Evolutionary conservation across 1,140 invertebrate genomes (phyloP).

Genomic region (Drosophila ironensis): DNA sequence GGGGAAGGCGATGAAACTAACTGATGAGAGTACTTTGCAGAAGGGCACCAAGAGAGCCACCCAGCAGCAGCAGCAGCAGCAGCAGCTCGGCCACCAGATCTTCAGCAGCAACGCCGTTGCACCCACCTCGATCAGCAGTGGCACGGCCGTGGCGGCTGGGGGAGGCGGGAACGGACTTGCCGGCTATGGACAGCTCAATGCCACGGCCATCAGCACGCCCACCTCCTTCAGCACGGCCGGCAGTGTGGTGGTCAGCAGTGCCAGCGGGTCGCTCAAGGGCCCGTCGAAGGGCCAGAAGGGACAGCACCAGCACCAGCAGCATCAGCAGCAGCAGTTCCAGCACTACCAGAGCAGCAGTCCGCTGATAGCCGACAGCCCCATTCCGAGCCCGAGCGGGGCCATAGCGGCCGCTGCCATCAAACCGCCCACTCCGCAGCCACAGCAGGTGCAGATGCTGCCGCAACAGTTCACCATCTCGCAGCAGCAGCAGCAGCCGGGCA

Average conservation of each 20-base stretch:
- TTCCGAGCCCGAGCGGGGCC: slow-evolving; percentile 70
- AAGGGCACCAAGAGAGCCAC: slow-evolving; percentile 74
- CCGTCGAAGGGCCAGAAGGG: slow-evolving; percentile 75
- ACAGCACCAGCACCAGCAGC: too few relatives aligned
- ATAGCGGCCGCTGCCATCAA: slow-evolving; percentile 74
- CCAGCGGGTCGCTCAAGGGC: slow-evolving; percentile 78
- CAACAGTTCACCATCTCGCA: slow-evolving; percentile 75
- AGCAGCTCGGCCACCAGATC: slow-evolving; percentile 64
- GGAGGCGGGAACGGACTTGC: slow-evolving; percentile 17
- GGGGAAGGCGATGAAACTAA: too few relatives aligned
- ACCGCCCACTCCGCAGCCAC: slow-evolving; percentile 73
- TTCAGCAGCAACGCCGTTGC: slow-evolving; percentile 68
- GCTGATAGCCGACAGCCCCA: slow-evolving; percentile 78
- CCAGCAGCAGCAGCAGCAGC: slow-evolving; percentile 53
- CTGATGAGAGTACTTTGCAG: too few relatives aligned
- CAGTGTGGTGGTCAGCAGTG: slow-evolving; percentile 75
- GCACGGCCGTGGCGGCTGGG: slow-evolving; percentile 14
- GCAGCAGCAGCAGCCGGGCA: slow-evolving; percentile 48
- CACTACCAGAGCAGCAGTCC: slow-evolving; percentile 81
- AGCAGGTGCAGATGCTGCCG: slow-evolving; percentile 73
- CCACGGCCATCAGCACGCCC: slow-evolving; percentile 64
- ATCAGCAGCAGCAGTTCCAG: slow-evolving; percentile 66
- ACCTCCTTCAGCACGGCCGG: slow-evolving; percentile 72
- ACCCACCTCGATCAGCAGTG: slow-evolving; percentile 64
- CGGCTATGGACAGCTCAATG: slow-evolving; percentile 37